These are phyloP conservation scores for Nomada lathburiana DNA, from an alignment of 2,888 invertebrate species.

Conservation along the genomic window DNA sequence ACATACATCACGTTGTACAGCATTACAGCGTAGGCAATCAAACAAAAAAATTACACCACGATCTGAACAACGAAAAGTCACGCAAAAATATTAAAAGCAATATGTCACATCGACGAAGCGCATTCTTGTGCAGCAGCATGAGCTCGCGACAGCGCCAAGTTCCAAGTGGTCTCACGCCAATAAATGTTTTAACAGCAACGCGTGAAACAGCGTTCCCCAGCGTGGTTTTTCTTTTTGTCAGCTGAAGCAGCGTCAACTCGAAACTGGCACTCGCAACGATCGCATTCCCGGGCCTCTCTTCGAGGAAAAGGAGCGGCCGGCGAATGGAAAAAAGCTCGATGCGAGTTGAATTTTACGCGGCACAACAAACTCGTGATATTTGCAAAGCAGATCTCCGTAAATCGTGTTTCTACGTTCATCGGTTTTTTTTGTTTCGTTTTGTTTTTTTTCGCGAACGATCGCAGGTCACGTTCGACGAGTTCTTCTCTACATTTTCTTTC, in stretches of 20 bases:
- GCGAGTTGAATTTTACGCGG: slow-evolving; percentile 43
- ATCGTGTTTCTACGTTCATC: slow-evolving; percentile 1
- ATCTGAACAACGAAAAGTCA: not conserved
- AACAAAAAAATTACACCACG: not conserved
- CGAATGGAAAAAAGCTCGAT: slow-evolving; percentile 46
- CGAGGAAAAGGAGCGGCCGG: slow-evolving; percentile 61
- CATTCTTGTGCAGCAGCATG: not conserved
- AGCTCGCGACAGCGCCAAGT: slow-evolving; percentile 18
- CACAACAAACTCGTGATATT: slow-evolving; percentile 52
- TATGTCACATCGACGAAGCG: slow-evolving; percentile 25
- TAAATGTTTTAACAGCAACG: slow-evolving; percentile 60
- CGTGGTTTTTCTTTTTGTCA: slow-evolving; percentile 51
- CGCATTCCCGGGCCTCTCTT: slow-evolving; percentile 63
- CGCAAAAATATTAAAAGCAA: slow-evolving; percentile 19
- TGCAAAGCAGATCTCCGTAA: slow-evolving; percentile 64
- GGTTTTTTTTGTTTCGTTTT: slow-evolving; percentile 25
- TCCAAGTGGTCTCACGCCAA: slow-evolving; percentile 55
- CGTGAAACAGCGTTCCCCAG: slow-evolving; percentile 35
- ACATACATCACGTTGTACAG: not conserved
- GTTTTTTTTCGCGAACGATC: not conserved
- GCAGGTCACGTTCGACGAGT: slow-evolving; percentile 44
- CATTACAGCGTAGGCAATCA: not conserved
- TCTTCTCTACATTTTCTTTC: slow-evolving; percentile 9
- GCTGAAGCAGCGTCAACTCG: slow-evolving; percentile 68
- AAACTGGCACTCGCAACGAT: slow-evolving; percentile 59